These are phyloP conservation scores for Sebastes trivittatus DNA, from an alignment of 2,797 vertebrate species.

Conservation along the genomic window DNA sequence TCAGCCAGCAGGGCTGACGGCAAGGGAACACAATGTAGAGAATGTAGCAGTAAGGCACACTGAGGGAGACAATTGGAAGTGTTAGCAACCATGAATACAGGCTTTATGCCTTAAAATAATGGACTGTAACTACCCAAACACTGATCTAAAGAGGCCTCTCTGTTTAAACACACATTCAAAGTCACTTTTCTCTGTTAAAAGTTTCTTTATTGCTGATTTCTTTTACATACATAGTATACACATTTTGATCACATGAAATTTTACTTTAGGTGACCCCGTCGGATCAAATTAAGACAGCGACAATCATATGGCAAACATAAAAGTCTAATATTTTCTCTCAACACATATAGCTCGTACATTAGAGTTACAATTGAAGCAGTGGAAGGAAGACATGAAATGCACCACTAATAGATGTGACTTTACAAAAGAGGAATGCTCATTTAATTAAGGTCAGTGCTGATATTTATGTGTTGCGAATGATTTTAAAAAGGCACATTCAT, in stretches of 20 bases:
- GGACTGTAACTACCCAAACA: neutral
- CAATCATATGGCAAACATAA: conserved; percentile 58
- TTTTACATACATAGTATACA: conserved; percentile 64
- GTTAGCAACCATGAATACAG: neutral
- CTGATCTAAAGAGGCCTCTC: neutral
- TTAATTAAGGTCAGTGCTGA: conserved; percentile 54
- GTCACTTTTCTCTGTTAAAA: conserved; percentile 49
- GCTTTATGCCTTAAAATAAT: conserved; percentile 28
- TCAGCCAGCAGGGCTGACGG: conserved; percentile 33
- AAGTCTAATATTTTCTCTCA: conserved; percentile 27
- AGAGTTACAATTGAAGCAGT: conserved; percentile 56
- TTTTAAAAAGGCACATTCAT: conserved; percentile 75
- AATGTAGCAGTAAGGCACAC: conserved; percentile 29
- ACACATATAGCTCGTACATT: conserved; percentile 39
- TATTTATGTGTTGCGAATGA: conserved; percentile 32
- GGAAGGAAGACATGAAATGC: conserved; percentile 59
- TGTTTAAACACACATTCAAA: neutral
- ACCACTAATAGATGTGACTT: conserved; percentile 40
- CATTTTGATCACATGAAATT: conserved; percentile 54
- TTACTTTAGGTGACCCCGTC: conserved; percentile 36
- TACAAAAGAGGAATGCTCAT: conserved; percentile 50
- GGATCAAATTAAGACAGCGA: conserved; percentile 61
- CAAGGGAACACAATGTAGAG: conserved; percentile 37
- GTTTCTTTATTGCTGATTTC: conserved; percentile 78
- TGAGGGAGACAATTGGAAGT: conserved; percentile 17